Evolutionary conservation across 2,888 invertebrate species (phyloP), one percentile per base, ranked within the genome.

Genomic region (Acrobasis suavella): DNA sequence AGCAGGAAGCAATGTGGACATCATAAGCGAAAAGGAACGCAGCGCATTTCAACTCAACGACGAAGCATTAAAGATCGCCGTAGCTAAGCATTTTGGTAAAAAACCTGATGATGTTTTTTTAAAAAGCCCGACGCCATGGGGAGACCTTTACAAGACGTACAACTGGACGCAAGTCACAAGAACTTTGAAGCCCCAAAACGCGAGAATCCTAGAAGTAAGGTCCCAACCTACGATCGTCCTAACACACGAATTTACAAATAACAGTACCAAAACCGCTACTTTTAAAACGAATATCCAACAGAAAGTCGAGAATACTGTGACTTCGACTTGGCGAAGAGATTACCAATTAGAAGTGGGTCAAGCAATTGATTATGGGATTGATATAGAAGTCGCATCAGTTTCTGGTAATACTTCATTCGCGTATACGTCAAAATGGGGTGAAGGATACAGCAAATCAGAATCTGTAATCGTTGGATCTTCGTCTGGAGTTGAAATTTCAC

Each of bases 81-180:
- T 77, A 0, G 42, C 65, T 0, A 32, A 58, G 0, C 72, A 77
- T 64, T 76, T 76, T 49, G 83, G 83, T 0, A 50, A 37, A 0
- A 64, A 65, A 2, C 85, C 84, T 0, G 71, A 70, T 42, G 72
- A 76, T 49, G 76, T 72, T 0, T 81, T 65, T 68, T 22, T 81
- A 0, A 73, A 65, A 3, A 79, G 80, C 62, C 85, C 85, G 0
- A 86, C 86, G 0, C 82, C 81, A 0, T 85, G 80, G 80, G 80
- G 79, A 0, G 85, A 85, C 60, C 64, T 86, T 0, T 84, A 79
- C 69, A 60, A 64, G 16, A 71, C 69, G 0, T 75, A 78, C 62
- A 65, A 69, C 17, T 85, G 83, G 84, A 55, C 70, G 2, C 78
- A 78, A 50, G 81, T 84, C 5, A 65, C 64, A 1, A 80, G 78